Evolutionary conservation across 2,797 vertebrate genomes (phyloP).

Genomic region (Delichon dasypus): DNA sequence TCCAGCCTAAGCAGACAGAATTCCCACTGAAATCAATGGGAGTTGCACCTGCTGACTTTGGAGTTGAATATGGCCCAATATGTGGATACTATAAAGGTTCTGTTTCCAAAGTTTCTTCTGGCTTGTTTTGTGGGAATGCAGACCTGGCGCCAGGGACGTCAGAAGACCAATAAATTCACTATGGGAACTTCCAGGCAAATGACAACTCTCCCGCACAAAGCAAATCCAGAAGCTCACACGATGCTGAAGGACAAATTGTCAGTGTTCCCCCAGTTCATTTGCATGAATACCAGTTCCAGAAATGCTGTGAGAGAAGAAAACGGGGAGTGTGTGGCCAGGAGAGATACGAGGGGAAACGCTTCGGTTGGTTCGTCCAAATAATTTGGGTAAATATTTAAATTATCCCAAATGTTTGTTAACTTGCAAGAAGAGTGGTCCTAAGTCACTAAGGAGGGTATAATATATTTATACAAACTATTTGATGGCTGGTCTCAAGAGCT

Average conservation of each 20-base stretch:
- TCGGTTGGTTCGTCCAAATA: neutral
- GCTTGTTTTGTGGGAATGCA: conserved; percentile 60
- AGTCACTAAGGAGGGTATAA: neutral
- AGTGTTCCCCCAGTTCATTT: conserved; percentile 22
- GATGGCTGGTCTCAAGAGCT: neutral
- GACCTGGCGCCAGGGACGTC: conserved; percentile 50
- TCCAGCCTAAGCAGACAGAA: conserved; percentile 44
- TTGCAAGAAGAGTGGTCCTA: neutral
- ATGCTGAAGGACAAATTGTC: conserved; percentile 47
- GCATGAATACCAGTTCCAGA: conserved; percentile 18
- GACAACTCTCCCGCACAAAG: conserved; percentile 8
- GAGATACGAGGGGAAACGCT: neutral
- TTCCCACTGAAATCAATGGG: conserved; percentile 58
- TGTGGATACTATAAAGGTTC: conserved; percentile 47
- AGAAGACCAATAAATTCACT: conserved; percentile 58
- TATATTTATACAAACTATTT: neutral
- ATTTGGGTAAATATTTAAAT: neutral
- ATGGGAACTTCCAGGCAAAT: conserved; percentile 58
- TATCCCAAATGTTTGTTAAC: neutral
- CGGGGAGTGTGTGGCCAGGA: neutral
- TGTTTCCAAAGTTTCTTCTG: conserved; percentile 63
- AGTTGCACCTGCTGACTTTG: conserved; percentile 60
- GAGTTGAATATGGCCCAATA: conserved; percentile 53
- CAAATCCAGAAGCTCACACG: conserved; percentile 50
- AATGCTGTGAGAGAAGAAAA: neutral